Base-by-base conservation (phyloP, 2,888 invertebrate genomes). In the Dysmachus trigonus region DNA sequence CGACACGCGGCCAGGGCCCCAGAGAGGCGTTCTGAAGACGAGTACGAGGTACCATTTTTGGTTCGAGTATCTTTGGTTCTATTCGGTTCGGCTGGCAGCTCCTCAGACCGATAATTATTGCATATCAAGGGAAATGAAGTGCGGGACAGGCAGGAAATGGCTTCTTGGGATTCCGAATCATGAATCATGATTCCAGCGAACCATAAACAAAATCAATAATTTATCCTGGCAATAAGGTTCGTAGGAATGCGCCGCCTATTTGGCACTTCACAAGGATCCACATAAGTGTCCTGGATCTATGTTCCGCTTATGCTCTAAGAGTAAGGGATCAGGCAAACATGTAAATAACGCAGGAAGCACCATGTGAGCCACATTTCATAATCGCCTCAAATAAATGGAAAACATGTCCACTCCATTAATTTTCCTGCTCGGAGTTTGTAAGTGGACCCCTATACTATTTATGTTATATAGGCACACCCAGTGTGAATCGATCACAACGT, bases 361-460 rank as follows among this genome's bases (percentile, higher is more conserved):
- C 38, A 79, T 79, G 85, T 85, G 85, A 86, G 90, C 90, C 91
- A 91, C 91, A 91, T 90, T 90, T 90, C 89, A 90, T 91, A 91
- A 91, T 91, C 91, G 91, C 91, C 91, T 91, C 89, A 90, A 91
- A 90, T 91, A 90, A 91, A 89, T 89, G 90, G 90, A 90, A 91
- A 91, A 91, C 91, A 91, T 91, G 91, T 90, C 90, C 91, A 90
- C 90, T 90, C 91, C 91, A 91, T 91, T 91, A 91, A 91, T 91
- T 91, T 90, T 89, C 87, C 88, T 88, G 27, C 79, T 86, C 87
- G 86, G 87, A 74, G 31, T 30, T 51, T 72, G 77, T 73, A 73
- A 27, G 35, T 30, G 15, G 18, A n/a, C 35, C 35, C 18, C 41
- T 38, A 18, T 76, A 18, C n/a, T n/a, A n/a, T n/a, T n/a, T n/a